A percentile compares a stretch with the other conserved stretches of the same genome.
Conservation (phyloP, 2,113 vertebrate species). For the Ia io region DNA sequence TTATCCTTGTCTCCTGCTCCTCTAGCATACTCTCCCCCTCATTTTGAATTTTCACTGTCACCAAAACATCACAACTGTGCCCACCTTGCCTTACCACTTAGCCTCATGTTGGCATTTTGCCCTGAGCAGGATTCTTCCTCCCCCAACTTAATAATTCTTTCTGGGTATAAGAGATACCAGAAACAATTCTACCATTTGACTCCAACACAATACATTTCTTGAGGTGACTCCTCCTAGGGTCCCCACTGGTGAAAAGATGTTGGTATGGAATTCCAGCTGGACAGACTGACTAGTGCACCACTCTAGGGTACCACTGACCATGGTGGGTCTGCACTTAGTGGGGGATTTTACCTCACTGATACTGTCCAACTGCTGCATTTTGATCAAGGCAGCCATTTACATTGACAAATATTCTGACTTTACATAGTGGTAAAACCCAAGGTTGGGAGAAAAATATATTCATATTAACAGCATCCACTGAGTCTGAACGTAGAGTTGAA, state of each 20-base stretch:
- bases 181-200: background rate
- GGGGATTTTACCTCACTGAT: background rate
- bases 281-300: no score
- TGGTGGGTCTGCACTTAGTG: no score
- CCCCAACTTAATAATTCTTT: background rate
- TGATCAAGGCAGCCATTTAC: conserved; percentile 52
- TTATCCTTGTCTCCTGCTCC: background rate
- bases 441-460: background rate
- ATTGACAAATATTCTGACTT: conserved; percentile 30
- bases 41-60: background rate
- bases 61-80: background rate
- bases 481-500: background rate
- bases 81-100: background rate
- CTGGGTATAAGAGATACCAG: background rate
- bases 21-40: background rate
- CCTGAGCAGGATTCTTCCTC: background rate
- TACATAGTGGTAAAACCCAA: background rate
- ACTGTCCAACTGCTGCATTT: background rate
- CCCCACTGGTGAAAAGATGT: background rate
- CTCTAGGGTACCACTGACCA: background rate
- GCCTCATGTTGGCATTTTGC: background rate
- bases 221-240: background rate
- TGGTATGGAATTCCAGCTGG: background rate
- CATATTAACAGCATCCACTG: background rate
- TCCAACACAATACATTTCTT: background rate